phyloP scores from a whole-genome alignment of 2,113 vertebrate species.

The Scomber colias region DNA sequence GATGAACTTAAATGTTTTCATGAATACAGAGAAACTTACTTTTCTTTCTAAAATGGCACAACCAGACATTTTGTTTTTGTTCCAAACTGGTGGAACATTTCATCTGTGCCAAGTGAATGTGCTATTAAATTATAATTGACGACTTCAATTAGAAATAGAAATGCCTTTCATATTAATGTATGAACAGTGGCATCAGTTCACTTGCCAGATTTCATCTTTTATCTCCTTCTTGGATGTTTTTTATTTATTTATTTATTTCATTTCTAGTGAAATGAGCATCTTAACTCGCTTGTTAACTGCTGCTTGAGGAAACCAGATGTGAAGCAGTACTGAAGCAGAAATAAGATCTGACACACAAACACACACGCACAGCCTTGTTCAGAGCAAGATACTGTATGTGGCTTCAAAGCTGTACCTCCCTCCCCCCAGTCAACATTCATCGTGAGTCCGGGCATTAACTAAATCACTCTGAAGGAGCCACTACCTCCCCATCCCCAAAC shows the following conservation, averaged over 20 bases:
- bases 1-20: not conserved
- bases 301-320: slow-evolving; percentile 39
- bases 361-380: slow-evolving; percentile 10
- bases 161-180: slow-evolving; percentile 14
- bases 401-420: slow-evolving; percentile 57
- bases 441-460: slow-evolving; percentile 59
- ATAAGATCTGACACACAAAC: not conserved
- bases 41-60: slow-evolving; percentile 35
- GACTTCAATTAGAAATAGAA: slow-evolving; percentile 26
- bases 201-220: slow-evolving; percentile 44
- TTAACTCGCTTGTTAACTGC: not conserved
- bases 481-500: slow-evolving; percentile 62
- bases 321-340: slow-evolving; percentile 41
- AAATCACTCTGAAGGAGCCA: slow-evolving; percentile 78
- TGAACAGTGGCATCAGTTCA: slow-evolving; percentile 29
- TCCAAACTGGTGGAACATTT: slow-evolving; percentile 20
- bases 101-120: slow-evolving; percentile 49
- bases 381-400: not conserved
- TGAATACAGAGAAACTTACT: not conserved
- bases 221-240: slow-evolving; percentile 31
- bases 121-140: slow-evolving; percentile 52
- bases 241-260: not conserved
- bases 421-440: slow-evolving; percentile 36
- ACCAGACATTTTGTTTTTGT: slow-evolving; percentile 32
- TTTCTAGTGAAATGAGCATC: not conserved